phyloP scores from a whole-genome alignment of 2,888 invertebrate genomes.

The Chalcosyrphus nemorum region DNA sequence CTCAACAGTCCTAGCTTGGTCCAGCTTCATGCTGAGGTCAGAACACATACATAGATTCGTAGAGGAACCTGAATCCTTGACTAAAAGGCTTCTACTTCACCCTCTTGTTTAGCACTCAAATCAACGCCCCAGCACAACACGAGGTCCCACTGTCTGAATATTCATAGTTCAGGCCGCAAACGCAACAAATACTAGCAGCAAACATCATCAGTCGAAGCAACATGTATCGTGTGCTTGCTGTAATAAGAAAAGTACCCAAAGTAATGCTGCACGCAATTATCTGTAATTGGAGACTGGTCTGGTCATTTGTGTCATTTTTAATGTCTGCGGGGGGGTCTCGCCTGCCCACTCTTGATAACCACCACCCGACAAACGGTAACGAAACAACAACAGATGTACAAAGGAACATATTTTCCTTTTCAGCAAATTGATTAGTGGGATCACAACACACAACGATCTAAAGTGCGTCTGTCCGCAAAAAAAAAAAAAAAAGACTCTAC shows the following conservation, averaged over 20 bases:
- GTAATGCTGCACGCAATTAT: conserved; percentile 46
- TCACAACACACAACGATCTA: conserved; percentile 6
- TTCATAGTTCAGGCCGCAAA: neutral
- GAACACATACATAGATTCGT: no score
- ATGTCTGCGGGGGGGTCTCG: neutral
- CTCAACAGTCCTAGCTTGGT: no score
- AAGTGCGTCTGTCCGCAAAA: conserved; percentile 30
- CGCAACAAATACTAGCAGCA: conserved; percentile 15
- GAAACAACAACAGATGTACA: conserved; percentile 16
- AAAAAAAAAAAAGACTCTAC: no score
- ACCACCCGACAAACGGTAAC: conserved; percentile 13
- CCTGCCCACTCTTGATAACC: conserved; percentile 13
- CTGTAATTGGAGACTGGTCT: conserved; percentile 39
- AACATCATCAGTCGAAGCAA: conserved; percentile 20
- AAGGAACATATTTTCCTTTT: neutral
- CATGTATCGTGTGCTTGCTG: conserved; percentile 4
- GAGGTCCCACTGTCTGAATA: neutral
- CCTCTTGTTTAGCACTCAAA: no score
- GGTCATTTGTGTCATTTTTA: conserved; percentile 38
- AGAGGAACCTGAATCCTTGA: no score
- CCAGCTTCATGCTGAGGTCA: no score
- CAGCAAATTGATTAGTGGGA: conserved; percentile 39
- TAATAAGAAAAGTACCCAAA: conserved; percentile 1
- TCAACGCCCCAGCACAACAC: no score
- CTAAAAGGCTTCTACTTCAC: no score